Conservation (phyloP, 1,140 invertebrate genomes). For the Batillaria attramentaria region DNA sequence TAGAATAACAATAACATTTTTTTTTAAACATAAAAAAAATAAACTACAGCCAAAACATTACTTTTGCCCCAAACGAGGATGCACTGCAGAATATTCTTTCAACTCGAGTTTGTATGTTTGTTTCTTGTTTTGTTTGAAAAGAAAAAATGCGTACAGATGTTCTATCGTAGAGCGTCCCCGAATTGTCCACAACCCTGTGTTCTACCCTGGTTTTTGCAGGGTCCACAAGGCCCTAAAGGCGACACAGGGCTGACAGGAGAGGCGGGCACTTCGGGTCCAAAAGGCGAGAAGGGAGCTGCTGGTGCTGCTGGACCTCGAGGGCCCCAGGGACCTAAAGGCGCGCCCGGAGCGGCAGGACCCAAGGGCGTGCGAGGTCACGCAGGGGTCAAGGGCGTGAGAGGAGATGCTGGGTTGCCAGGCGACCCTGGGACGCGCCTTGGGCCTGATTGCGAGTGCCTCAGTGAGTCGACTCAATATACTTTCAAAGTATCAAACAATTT, state of each 20-base stretch:
- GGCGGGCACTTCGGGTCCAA: no score
- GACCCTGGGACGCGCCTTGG: not conserved
- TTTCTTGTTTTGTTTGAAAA: not conserved
- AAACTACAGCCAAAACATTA: not conserved
- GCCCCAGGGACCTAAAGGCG: not conserved
- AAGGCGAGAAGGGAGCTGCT: no score
- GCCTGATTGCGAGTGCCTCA: not conserved
- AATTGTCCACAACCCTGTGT: no score
- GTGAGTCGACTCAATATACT: no score
- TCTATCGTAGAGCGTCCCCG: not conserved
- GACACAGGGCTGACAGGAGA: not conserved
- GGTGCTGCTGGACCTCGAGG: slow-evolving; percentile 1
- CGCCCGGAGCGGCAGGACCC: not conserved
- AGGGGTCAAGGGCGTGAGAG: not conserved
- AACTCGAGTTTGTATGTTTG: not conserved
- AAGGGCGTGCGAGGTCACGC: not conserved
- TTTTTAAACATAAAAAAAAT: not conserved
- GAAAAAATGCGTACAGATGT: not conserved
- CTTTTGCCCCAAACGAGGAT: not conserved
- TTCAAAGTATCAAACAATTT: no score
- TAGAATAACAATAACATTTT: no score
- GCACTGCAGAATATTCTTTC: not conserved
- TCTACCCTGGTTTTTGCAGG: no score
- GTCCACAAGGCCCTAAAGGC: not conserved
- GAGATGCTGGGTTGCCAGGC: not conserved